Evolutionary conservation across 2,113 vertebrate species (phyloP).

Genomic region (Pipa parva): DNA sequence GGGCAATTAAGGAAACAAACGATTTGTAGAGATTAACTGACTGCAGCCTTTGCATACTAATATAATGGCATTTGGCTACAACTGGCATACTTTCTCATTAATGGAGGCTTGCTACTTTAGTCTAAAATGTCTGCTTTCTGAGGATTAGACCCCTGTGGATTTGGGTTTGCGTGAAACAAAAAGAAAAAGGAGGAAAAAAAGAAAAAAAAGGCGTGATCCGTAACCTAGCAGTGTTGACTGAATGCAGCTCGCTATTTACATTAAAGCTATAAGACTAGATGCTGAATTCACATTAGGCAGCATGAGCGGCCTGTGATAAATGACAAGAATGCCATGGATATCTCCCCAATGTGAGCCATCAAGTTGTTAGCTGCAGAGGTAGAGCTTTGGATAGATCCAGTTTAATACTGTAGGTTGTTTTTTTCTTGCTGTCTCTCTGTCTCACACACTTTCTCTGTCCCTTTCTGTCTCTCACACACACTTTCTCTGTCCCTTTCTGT

Average conservation of each 20-base stretch:
- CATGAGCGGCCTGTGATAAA: slow-evolving; percentile 4
- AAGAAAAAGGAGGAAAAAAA: slow-evolving; percentile 59
- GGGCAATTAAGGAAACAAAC: slow-evolving; percentile 86
- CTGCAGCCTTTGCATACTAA: slow-evolving; percentile 84
- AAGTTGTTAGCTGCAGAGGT: slow-evolving; percentile 5
- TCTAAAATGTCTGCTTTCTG: slow-evolving; percentile 72
- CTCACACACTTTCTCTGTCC: neutral
- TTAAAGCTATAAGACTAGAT: slow-evolving; percentile 22
- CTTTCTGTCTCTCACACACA: slow-evolving; percentile 4
- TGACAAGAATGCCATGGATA: neutral
- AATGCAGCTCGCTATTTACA: slow-evolving; percentile 31
- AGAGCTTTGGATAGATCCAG: slow-evolving; percentile 21
- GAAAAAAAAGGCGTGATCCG: slow-evolving; percentile 41
- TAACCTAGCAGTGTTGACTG: slow-evolving; percentile 16
- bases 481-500: neutral
- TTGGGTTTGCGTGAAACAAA: slow-evolving; percentile 58
- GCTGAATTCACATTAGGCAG: slow-evolving; percentile 28
- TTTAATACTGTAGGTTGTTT: slow-evolving; percentile 30
- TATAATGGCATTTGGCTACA: slow-evolving; percentile 76
- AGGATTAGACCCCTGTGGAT: slow-evolving; percentile 67
- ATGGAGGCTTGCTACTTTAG: slow-evolving; percentile 70
- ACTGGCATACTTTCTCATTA: slow-evolving; percentile 77
- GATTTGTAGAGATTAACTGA: slow-evolving; percentile 79
- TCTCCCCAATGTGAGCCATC: slow-evolving; percentile 5
- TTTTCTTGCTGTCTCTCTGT: slow-evolving; percentile 2